These are phyloP conservation scores for Chironomus riparius DNA, from an alignment of 2,888 invertebrate genomes.

Conservation along the genomic window DNA sequence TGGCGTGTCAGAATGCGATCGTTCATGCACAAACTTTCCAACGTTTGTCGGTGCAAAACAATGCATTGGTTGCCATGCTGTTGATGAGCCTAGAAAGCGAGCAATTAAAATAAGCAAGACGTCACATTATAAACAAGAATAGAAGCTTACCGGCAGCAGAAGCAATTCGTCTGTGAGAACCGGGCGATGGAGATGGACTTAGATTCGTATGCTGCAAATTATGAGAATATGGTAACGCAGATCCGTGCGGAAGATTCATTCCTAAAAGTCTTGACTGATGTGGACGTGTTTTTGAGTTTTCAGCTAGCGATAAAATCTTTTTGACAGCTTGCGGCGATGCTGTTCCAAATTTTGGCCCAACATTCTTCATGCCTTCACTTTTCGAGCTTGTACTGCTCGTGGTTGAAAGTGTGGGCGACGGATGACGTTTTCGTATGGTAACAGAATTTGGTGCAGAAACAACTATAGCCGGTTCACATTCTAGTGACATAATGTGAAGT, in stretches of 20 bases:
- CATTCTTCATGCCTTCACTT: slow-evolving; percentile 60
- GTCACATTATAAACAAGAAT: not conserved
- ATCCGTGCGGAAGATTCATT: slow-evolving; percentile 42
- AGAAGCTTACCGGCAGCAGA: slow-evolving; percentile 40
- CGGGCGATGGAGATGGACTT: slow-evolving; percentile 43
- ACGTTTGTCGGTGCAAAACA: slow-evolving; percentile 37
- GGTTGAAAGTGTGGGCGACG: slow-evolving; percentile 87
- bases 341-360: slow-evolving; percentile 67
- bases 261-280: slow-evolving; percentile 70
- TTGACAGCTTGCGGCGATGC: slow-evolving; percentile 96
- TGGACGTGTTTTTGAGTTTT: slow-evolving; percentile 77
- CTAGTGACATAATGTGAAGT: slow-evolving; percentile 77
- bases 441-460: slow-evolving; percentile 47
- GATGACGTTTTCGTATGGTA: slow-evolving; percentile 66
- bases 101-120: not conserved
- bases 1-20: slow-evolving; percentile 83
- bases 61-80: slow-evolving; percentile 29
- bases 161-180: slow-evolving; percentile 52
- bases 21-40: slow-evolving; percentile 56
- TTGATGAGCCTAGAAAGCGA: slow-evolving; percentile 28
- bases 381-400: slow-evolving; percentile 86
- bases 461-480: slow-evolving; percentile 65
- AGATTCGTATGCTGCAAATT: slow-evolving; percentile 31
- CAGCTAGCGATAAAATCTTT: slow-evolving; percentile 85
- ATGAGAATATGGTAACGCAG: slow-evolving; percentile 26